A percentile compares a stretch with the other conserved stretches of the same genome.
Evolutionary conservation across 2,888 invertebrate species (phyloP).

Genomic region (Cecidostiba fungosa): DNA sequence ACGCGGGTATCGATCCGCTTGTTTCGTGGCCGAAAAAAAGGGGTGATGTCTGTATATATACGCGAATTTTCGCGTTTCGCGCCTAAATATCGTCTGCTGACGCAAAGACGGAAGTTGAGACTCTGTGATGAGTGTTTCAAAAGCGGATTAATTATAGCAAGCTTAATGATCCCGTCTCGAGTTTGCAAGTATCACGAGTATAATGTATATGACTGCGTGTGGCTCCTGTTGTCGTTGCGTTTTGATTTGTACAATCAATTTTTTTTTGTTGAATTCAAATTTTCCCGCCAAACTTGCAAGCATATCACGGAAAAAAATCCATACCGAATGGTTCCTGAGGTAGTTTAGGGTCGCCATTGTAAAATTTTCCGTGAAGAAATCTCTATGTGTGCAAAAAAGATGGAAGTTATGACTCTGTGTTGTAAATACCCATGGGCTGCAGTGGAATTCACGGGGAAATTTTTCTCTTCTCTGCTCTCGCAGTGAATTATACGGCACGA

Average conservation of each 20-base stretch:
- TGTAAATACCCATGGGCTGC: no score
- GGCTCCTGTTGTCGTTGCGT: not conserved
- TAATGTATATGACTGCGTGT: not conserved
- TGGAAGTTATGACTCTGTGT: no score
- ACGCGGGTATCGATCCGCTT: not conserved
- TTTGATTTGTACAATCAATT: no score
- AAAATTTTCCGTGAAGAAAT: no score
- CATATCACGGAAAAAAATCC: no score
- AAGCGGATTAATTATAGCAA: constrained; percentile 75
- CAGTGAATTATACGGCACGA: not conserved
- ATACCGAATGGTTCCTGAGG: no score
- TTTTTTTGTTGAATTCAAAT: not conserved
- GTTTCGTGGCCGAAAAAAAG: not conserved
- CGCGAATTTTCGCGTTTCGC: not conserved
- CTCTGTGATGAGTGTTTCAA: constrained; percentile 64
- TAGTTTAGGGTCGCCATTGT: no score
- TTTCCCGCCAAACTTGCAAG: not conserved
- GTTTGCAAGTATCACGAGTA: not conserved
- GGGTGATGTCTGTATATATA: no score
- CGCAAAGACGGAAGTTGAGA: no score
- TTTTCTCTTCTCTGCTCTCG: not conserved
- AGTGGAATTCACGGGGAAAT: no score
- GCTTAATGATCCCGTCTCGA: constrained; percentile 66
- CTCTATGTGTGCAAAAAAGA: no score
- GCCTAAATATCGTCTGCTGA: no score